phyloP scores from a whole-genome alignment of 2,113 vertebrate genomes.

The Neoarius graeffei region DNA sequence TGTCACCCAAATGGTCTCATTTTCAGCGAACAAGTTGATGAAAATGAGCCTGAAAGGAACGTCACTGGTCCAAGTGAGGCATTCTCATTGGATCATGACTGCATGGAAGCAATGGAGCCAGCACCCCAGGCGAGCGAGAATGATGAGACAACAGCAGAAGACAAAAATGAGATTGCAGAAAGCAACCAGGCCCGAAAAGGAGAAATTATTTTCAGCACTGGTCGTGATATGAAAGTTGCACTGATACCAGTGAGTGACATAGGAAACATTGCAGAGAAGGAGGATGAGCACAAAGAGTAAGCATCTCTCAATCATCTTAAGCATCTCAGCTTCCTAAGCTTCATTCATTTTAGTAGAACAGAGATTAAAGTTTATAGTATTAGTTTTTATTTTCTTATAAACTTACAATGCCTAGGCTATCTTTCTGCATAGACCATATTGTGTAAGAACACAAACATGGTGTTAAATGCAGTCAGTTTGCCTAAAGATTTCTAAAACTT shows the following conservation, averaged over 20 bases:
- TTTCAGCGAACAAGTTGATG: constrained; percentile 27
- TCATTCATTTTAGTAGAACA: neutral
- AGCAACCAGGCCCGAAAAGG: constrained; percentile 13
- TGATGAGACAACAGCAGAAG: neutral
- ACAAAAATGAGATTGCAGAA: constrained; percentile 14
- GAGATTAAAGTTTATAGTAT: neutral
- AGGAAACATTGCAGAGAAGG: constrained; percentile 22
- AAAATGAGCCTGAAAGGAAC: constrained; percentile 22
- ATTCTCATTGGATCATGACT: constrained; percentile 39
- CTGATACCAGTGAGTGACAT: constrained; percentile 22
- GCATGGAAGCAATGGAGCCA: constrained; percentile 38
- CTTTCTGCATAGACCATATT: neutral
- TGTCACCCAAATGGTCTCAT: neutral
- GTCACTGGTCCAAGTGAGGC: constrained; percentile 20
- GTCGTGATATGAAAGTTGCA: neutral
- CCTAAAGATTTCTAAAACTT: neutral
- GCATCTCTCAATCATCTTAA: neutral
- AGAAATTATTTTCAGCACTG: constrained; percentile 30
- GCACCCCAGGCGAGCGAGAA: neutral
- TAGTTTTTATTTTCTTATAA: neutral
- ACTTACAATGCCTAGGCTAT: neutral
- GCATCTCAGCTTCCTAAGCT: neutral
- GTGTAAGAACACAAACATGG: neutral
- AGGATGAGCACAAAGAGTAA: constrained; percentile 36
- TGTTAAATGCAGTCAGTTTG: no score